A percentile compares a stretch with the other conserved stretches of the same genome.
Evolutionary conservation across 2,888 invertebrate genomes (phyloP).

Genomic region (Cryptosula pallasiana): DNA sequence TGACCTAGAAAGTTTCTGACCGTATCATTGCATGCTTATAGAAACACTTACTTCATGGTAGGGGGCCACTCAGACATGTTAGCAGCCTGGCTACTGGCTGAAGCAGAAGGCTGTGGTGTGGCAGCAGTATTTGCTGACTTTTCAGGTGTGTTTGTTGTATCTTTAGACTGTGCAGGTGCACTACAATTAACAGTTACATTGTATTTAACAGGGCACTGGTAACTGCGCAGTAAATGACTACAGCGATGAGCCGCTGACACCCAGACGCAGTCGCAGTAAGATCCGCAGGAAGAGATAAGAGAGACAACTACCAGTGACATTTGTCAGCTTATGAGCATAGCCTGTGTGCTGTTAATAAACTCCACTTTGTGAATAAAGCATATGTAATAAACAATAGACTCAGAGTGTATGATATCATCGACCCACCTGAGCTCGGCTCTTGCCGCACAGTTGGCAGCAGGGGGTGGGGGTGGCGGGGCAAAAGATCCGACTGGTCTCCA

Average conservation of each 20-base stretch:
- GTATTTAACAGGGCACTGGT: neutral
- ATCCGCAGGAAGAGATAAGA: neutral
- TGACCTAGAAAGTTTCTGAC: too few species aligned
- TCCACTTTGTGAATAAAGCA: too few species aligned
- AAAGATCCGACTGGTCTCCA: neutral
- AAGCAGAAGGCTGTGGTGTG: too few species aligned
- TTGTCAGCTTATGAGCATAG: too few species aligned
- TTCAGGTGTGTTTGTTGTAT: neutral
- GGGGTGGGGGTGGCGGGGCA: slow-evolving; percentile 1
- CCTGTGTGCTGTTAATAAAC: too few species aligned
- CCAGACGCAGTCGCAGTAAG: slow-evolving; percentile 3
- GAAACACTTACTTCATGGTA: neutral
- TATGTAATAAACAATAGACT: neutral
- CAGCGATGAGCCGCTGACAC: neutral
- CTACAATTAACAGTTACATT: neutral
- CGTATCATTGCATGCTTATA: neutral
- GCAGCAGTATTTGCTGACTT: neutral
- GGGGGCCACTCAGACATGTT: slow-evolving; percentile 18
- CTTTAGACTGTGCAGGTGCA: neutral
- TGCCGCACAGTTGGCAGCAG: neutral
- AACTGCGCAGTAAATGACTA: slow-evolving; percentile 5
- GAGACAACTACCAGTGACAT: too few species aligned
- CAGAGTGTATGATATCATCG: too few species aligned
- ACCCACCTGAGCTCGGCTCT: too few species aligned
- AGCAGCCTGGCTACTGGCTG: too few species aligned